Evolutionary conservation across 2,113 vertebrate species (phyloP).

Genomic region (Quiscalus mexicanus): DNA sequence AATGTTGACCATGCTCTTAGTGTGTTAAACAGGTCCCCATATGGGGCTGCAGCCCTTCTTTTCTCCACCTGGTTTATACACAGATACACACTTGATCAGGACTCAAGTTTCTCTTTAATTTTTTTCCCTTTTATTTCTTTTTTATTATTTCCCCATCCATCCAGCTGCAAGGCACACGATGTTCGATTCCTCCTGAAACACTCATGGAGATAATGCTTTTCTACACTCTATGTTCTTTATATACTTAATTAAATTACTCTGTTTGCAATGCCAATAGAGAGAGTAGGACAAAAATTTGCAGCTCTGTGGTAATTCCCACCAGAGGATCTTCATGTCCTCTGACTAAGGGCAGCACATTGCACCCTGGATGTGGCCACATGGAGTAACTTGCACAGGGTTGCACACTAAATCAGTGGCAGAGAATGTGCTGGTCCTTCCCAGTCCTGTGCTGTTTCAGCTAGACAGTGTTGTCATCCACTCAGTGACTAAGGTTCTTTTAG

Average conservation of each 20-base stretch:
- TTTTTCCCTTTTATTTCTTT: background rate
- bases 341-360: background rate
- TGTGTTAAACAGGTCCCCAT: background rate
- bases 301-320: background rate
- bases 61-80: background rate
- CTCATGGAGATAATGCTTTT: background rate
- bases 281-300: background rate
- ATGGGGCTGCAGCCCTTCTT: background rate
- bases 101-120: background rate
- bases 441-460: background rate
- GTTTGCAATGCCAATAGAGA: background rate
- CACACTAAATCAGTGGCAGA: background rate
- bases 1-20: background rate
- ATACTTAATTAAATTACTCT: slow-evolving; percentile 5
- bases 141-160: background rate
- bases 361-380: background rate
- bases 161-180: background rate
- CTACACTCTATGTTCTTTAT: background rate
- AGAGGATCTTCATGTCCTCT: background rate
- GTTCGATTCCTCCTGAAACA: background rate
- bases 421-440: background rate
- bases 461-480: background rate
- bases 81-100: background rate
- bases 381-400: background rate
- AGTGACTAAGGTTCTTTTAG: slow-evolving; percentile 16